Evolutionary conservation across 2,113 vertebrate species (phyloP), one percentile per base, ranked within the genome.

Genomic region (Cisticola juncidis): DNA sequence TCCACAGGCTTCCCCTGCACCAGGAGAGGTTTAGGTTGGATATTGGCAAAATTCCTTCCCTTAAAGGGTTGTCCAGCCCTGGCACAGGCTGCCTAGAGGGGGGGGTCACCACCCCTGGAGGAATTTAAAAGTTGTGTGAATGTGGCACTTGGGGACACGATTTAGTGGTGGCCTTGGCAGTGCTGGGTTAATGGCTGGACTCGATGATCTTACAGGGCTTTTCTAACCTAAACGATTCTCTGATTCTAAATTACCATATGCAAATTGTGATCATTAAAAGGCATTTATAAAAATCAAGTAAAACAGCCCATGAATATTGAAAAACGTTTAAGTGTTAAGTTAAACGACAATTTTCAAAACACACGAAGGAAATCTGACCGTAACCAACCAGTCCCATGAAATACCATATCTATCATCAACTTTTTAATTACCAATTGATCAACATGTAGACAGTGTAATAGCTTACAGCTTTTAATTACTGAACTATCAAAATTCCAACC

Each of bases 401-500:
- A 96, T 94, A 93, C 95, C 79, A 3, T 96, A 97, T 97, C 96
- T 97, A 96, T 96, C 97, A 97, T 97, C 96, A 96, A 97, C 95
- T 97, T 97, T 94, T 92, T 96, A 95, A 88, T 97, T 97, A 96
- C 95, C 95, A 95, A 94, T 91, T 95, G 92, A 97, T 94, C 90
- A 83, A 94, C 95, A 93, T 88, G 92, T 48, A 95, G 94, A 94
- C 94, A 93, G 96, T 44, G 96, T 96, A 97, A 97, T 95, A 96
- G 97, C 95, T 97, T 97, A 97, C 97, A 95, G 95, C 92, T 96
- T 97, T 95, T 97, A 95, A 97, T 96, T 97, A 96, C 97, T 89
- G 91, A 97, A 97, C 97, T 97, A 98, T 98, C 97, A 98, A 97
- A 98, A 97, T 97, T 83, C 95, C 83, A 95, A 97, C 95, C 95